Conservation (phyloP, 2,888 invertebrate genomes). For the Aplocera efformata region DNA sequence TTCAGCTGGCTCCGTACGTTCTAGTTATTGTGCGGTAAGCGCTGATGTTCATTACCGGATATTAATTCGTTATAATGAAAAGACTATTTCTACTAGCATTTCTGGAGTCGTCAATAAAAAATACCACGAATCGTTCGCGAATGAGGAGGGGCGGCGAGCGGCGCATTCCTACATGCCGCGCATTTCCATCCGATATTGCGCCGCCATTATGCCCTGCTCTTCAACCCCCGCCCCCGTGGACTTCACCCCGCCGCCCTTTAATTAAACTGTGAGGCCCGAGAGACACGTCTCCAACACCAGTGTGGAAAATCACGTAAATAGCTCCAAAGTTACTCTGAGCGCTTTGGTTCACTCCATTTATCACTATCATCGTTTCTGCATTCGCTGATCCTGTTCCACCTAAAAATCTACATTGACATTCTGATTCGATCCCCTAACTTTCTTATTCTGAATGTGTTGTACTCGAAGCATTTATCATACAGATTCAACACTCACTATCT, state of each 20-base stretch:
- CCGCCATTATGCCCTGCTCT: constrained; percentile 77
- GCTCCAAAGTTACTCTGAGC: constrained; percentile 60
- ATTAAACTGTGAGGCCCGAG: constrained; percentile 79
- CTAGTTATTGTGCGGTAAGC: constrained; percentile 13
- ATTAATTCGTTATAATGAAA: constrained; percentile 40
- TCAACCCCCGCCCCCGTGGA: constrained; percentile 52
- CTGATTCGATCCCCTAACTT: no score
- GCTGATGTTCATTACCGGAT: constrained; percentile 26
- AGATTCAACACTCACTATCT: neutral
- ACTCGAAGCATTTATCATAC: neutral
- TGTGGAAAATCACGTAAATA: constrained; percentile 76
- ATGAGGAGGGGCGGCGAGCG: constrained; percentile 72
- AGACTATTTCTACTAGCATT: constrained; percentile 63
- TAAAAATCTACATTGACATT: no score
- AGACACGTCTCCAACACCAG: constrained; percentile 72
- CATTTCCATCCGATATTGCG: constrained; percentile 81
- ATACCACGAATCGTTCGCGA: constrained; percentile 77
- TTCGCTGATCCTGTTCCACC: no score
- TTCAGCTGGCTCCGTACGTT: constrained; percentile 12
- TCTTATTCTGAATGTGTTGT: neutral
- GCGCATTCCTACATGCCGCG: constrained; percentile 80
- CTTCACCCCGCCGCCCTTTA: constrained; percentile 73
- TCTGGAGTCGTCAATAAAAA: constrained; percentile 78
- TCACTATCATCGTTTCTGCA: constrained; percentile 36
- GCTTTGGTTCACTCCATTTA: constrained; percentile 45